These are phyloP conservation scores for Piezodorus guildinii DNA, from an alignment of 1,140 invertebrate genomes.

Conservation along the genomic window DNA sequence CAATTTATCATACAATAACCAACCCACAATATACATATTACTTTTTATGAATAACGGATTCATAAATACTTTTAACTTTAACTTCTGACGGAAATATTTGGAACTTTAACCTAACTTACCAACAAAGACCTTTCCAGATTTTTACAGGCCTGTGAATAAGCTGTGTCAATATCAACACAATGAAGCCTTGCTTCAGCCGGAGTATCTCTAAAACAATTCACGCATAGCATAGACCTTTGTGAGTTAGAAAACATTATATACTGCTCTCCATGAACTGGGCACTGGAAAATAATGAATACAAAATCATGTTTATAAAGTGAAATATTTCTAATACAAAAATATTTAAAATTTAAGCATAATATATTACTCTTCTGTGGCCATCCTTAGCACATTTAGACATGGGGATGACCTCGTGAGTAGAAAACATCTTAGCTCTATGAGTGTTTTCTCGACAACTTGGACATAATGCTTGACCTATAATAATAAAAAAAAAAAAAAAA, in stretches of 20 bases:
- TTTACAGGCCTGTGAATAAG: constrained; percentile 53
- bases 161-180: constrained; percentile 58
- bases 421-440: constrained; percentile 61
- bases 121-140: constrained; percentile 48
- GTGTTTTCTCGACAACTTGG: constrained; percentile 55
- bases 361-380: constrained; percentile 42
- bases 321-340: constrained; percentile 11
- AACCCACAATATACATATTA: too few relatives aligned
- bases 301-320: background rate
- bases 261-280: constrained; percentile 52
- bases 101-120: constrained; percentile 30
- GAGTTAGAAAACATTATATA: constrained; percentile 59
- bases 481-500: constrained; percentile 16
- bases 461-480: constrained; percentile 55
- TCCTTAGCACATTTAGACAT: constrained; percentile 57
- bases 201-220: constrained; percentile 55
- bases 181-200: constrained; percentile 49
- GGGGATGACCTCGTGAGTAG: constrained; percentile 54
- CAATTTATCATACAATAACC: too few relatives aligned
- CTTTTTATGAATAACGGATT: too few relatives aligned
- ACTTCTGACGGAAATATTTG: too few relatives aligned
- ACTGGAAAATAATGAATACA: constrained; percentile 34
- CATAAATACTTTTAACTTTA: too few relatives aligned
- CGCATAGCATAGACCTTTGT: constrained; percentile 54
- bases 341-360: background rate